phyloP scores from a whole-genome alignment of 2,888 invertebrate species.

The Apoderus coryli region DNA sequence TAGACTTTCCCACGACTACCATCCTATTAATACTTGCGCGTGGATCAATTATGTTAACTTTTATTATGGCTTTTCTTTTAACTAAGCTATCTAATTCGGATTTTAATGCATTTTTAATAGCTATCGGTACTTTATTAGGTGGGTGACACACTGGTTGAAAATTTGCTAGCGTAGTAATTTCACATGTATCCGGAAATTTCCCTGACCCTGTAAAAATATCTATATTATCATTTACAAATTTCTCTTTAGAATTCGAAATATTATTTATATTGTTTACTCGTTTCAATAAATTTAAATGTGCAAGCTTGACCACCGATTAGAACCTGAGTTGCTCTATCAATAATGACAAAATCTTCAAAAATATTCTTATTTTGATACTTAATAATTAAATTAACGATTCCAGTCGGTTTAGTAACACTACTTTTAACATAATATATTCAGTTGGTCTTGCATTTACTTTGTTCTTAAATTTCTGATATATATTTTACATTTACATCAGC shows the following conservation, averaged over 20 bases:
- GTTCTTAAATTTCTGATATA: conserved; percentile 12
- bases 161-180: no score
- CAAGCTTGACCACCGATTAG: conserved; percentile 12
- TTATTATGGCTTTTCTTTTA: conserved; percentile 12
- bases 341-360: conserved; percentile 15
- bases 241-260: no score
- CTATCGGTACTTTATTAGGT: no score
- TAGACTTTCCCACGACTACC: conserved; percentile 13
- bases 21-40: conserved; percentile 13
- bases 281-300: conserved; percentile 13
- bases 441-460: conserved; percentile 13
- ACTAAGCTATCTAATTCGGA: no score
- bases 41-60: conserved; percentile 12
- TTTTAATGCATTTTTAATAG: no score
- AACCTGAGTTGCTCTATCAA: conserved; percentile 12
- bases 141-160: no score
- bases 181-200: no score
- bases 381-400: conserved; percentile 13
- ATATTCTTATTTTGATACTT: conserved; percentile 9
- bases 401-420: conserved; percentile 12
- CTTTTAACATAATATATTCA: conserved; percentile 14
- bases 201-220: no score
- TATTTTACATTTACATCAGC: conserved; percentile 14
- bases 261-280: no score
- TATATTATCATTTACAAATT: no score